Percentiles rank a stretch among this genome's conserved stretches.
Conservation (phyloP, 1,140 invertebrate species). For the Heliconius hewitsoni region DNA sequence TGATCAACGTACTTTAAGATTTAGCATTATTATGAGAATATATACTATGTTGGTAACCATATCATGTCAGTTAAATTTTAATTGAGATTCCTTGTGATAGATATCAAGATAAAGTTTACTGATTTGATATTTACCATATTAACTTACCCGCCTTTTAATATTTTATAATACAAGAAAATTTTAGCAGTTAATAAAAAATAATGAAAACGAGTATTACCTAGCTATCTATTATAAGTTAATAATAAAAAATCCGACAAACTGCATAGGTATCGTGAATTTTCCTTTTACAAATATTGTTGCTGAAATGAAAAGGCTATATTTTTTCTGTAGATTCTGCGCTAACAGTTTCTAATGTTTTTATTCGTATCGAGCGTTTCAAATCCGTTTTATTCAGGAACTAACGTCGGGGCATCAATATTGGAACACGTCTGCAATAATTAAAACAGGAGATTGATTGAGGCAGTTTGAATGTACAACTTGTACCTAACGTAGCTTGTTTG, state of each 20-base stretch:
- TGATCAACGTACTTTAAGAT: too few species aligned
- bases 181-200: too few species aligned
- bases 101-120: too few species aligned
- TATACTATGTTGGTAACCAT: too few species aligned
- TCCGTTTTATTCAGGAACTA: slow-evolving; percentile 18
- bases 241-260: not conserved
- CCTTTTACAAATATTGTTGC: not conserved
- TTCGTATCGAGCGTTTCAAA: slow-evolving; percentile 1
- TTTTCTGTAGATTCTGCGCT: not conserved
- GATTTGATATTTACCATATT: too few species aligned
- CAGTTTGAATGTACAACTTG: slow-evolving; percentile 26
- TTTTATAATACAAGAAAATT: too few species aligned
- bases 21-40: too few species aligned
- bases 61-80: too few species aligned
- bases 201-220: too few species aligned
- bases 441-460: slow-evolving; percentile 41
- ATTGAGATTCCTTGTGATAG: too few species aligned
- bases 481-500: not conserved
- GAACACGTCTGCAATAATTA: slow-evolving; percentile 34
- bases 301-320: not conserved
- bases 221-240: not conserved
- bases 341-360: slow-evolving; percentile 17
- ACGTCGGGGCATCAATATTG: slow-evolving; percentile 17
- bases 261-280: not conserved
- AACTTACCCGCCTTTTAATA: too few species aligned